Evolutionary conservation across 2,888 invertebrate species (phyloP), one percentile per base, ranked within the genome.

Genomic region (Sericinus montela): DNA sequence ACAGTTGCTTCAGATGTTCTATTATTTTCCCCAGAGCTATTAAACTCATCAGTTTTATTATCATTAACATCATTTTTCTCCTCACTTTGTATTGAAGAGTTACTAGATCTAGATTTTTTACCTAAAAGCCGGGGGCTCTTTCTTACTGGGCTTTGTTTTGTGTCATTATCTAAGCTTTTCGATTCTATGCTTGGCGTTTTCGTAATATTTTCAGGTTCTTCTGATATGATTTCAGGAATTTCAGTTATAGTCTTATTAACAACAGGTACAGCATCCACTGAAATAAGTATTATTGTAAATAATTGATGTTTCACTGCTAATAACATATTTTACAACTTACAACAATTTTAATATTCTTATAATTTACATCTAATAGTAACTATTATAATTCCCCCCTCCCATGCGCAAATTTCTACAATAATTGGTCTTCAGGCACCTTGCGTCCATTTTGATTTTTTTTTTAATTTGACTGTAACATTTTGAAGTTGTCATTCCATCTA

Each of bases 121-220:
- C 57, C 60, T 48, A 43, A 48, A 14, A 69, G 54, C 14, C 69
- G 52, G 7, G 62, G 64, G 43, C 69, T 67, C 57, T 60, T 62
- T 11, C 67, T 57, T 8, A 54, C 6, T 34, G 43, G 54, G 13
- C 45, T 56, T 23, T 62, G 52, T 25, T 59, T 39, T 49, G 41
- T 44, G 30, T 55, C 37, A 29, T 53, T 48, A 19, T 52, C 52
- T 32, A 41, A 23, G 41, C 25, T 53, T 23, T 47, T 50, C 45
- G 46, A 37, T 40, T 53, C 50, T 42, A 36, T 49, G 10, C 15
- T 57, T 14, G 56, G 53, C 48, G 58, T 67, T 49, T 63, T 62
- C 3, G 49, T 49, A 45, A 48, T 55, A 34, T 36, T 57, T 58
- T 80, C 78, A 44, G 68, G 55, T 65, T 82, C 81, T 60, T 84